Conservation (phyloP, 2,797 vertebrate genomes). For the Tenualosa ilisha region DNA sequence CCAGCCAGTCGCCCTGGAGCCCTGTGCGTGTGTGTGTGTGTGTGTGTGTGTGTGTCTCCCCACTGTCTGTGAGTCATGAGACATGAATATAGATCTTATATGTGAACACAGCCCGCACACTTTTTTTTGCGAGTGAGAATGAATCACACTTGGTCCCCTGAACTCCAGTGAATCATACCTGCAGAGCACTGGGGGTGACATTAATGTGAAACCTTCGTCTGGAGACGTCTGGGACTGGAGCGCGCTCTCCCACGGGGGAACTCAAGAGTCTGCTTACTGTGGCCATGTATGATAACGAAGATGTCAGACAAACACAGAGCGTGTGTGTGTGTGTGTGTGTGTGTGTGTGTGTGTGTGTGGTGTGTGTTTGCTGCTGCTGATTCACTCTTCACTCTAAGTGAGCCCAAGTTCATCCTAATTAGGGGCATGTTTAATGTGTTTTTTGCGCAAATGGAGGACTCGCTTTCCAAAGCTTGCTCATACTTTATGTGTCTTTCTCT, state of each 20-base stretch:
- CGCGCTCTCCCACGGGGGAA: not conserved
- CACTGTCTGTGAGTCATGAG: not conserved
- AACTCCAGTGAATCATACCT: not conserved
- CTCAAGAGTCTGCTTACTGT: not conserved
- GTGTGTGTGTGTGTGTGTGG: not conserved
- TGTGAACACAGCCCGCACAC: not conserved
- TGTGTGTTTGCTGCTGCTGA: not conserved
- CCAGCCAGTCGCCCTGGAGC: not conserved
- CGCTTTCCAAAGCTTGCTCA: not conserved
- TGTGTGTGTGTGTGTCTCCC: not conserved
- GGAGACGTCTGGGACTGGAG: not conserved
- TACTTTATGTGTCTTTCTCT: not conserved
- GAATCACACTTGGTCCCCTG: not conserved
- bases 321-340: not conserved
- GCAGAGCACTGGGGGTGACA: not conserved
- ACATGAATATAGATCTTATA: conserved; percentile 18
- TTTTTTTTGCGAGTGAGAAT: not conserved
- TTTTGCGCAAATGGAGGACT: not conserved
- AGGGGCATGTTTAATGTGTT: not conserved
- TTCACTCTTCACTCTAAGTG: not conserved
- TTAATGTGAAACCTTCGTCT: not conserved
- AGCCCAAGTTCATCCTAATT: not conserved
- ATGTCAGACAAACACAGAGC: too few species aligned
- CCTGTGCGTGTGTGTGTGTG: too few species aligned
- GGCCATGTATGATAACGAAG: not conserved